Base-by-base conservation (phyloP, 2,797 vertebrate genomes). In the Garrulus glandarius region DNA sequence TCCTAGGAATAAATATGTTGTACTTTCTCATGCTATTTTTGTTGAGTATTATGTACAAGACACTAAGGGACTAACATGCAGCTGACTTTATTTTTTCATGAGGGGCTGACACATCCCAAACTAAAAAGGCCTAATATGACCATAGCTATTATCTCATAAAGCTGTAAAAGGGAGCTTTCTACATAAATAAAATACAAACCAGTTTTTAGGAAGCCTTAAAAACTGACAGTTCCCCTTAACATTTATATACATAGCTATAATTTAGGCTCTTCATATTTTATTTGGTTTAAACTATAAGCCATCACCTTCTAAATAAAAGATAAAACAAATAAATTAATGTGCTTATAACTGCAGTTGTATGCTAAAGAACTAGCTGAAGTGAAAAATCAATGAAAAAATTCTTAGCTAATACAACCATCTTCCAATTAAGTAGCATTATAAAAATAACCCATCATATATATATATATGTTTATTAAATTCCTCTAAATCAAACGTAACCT, bases 401-500 rank as follows among this genome's bases (percentile, higher is more conserved):
- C 60, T 85, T 72, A 53, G 59, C 49, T 47, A 89, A 70, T n/a
- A 89, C 1, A 81, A 21, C 4, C 46, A 89, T 39, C 43, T 43
- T 80, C 59, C n/a, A 68, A 24, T 53, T 63, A 87, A 89, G 15
- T 20, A 92, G n/a, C 49, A 81, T 47, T 91, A 74, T 30, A 49
- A 63, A 87, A 65, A 82, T 9, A 83, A 41, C 23, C 36, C 41
- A 24, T 44, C 77, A 37, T 24, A 89, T 41, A 46, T 41, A 43
- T 43, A 43, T 44, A 5, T 20, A 26, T 69, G 63, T 36, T 68
- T 81, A 93, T 50, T 50, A 72, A 95, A 90, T 53, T 91, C 27
- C 76, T 86, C 91, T 67, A 84, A 82, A 92, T 88, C 71, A 85
- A 80, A 94, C 53, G 9, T 93, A 96, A 99, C 99, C 98, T 99